Base-by-base conservation (phyloP, 53 echinoderm and acorn worm genomes). In the Mesocentrotus franciscanus region DNA sequence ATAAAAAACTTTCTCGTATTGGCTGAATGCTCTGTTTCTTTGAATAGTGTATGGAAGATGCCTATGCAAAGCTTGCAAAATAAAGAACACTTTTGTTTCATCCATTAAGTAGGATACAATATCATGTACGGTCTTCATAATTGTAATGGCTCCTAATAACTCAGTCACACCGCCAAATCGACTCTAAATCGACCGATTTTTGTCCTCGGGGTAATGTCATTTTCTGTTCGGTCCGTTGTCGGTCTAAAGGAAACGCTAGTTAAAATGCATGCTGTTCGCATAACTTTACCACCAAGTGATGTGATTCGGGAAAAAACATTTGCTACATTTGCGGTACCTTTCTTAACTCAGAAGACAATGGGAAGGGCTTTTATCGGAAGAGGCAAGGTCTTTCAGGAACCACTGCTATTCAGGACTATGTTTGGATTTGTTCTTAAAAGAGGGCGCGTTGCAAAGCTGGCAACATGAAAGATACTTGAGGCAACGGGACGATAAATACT, bases 341-440 rank as follows among this genome's bases (percentile, higher is more conserved):
- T 49, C 49, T 49, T 49, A 5, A 49, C 49, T 49, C 49, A 49
- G 49, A 49, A 49, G 49, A 49, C 49, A 49, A 49, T 49, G 49
- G 49, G 49, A 49, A 68, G 24, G 26, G 24, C 4, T 22, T 68
- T 68, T 68, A 68, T 68, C 74, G 30, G 30, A 74, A 32, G 74
- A 32, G 68, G 74, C 74, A 74, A 32, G 74, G 90, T 24, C 33
- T 11, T 90, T 58, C 90, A 90, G 60, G 11, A 60, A 6, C 7
- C 14, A 59, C 30, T 58, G 16, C 81, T 81, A 39, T 81, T 81
- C 81, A 81, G 81, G 8, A 20, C 22, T 81, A 0, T 81, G 81
- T 81, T 81, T 81, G 81, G 12, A 6, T 81, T 81, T 81, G 81
- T 81, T 42, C 42, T 81, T 81, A 81, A 42, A 81, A 42, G 81